phyloP scores from a whole-genome alignment of 2,797 vertebrate genomes.

The Scleropages formosus region DNA sequence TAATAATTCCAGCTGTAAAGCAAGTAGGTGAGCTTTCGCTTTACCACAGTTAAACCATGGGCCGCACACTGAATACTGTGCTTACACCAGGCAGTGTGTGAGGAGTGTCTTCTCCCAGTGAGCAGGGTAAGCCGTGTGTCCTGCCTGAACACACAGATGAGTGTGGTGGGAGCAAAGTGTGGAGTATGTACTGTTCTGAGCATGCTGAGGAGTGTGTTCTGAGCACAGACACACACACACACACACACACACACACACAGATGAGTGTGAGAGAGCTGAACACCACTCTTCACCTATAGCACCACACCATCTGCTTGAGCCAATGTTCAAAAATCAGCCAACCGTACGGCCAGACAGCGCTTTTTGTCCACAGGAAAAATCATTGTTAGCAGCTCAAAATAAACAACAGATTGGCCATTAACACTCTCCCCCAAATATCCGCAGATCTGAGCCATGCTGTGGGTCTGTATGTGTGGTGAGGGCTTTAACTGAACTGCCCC shows the following conservation, averaged over 20 bases:
- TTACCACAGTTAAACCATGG: no score
- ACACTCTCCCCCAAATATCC: constrained; percentile 94
- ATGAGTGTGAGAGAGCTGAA: not conserved
- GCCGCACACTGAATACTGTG: no score
- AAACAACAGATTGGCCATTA: constrained; percentile 99
- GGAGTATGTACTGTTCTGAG: not conserved
- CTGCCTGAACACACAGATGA: not conserved
- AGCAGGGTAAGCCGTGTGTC: no score
- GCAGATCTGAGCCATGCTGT: constrained; percentile 86
- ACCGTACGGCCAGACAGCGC: constrained; percentile 68
- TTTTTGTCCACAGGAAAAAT: constrained; percentile 98
- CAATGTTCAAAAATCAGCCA: constrained; percentile 31
- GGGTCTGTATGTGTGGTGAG: no score
- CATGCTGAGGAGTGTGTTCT: not conserved
- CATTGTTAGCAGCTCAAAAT: constrained; percentile 98
- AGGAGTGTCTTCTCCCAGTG: no score
- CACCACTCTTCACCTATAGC: no score
- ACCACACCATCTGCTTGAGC: constrained; percentile 23
- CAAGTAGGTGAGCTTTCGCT: no score
- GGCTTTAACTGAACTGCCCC: no score
- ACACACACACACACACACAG: not conserved
- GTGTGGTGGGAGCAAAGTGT: not conserved
- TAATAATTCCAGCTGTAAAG: no score
- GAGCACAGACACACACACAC: not conserved
- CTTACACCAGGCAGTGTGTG: no score